Percentiles rank a stretch among this genome's conserved stretches.
These are phyloP conservation scores for Drosophila ficusphila DNA, from an alignment of 1,140 invertebrate genomes.

Conservation along the genomic window DNA sequence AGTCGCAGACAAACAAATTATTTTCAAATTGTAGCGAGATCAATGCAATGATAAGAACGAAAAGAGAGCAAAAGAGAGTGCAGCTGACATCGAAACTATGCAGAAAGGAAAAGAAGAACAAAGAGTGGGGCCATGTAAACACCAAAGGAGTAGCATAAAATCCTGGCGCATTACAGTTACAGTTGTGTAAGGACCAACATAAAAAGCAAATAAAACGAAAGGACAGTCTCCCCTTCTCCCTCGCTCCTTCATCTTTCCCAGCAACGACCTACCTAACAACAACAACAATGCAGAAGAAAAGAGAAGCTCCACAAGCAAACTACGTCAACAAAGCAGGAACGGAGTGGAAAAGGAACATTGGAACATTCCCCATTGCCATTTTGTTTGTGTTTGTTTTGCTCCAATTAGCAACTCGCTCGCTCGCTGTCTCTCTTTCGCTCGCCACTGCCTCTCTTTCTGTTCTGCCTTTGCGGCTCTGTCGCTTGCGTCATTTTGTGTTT, in stretches of 20 bases:
- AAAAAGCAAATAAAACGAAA: constrained; percentile 8
- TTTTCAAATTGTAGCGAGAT: constrained; percentile 74
- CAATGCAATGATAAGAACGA: constrained; percentile 60
- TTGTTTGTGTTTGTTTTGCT: constrained; percentile 81
- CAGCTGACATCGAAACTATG: constrained; percentile 44
- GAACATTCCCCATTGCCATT: constrained; percentile 68
- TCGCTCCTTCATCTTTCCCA: neutral
- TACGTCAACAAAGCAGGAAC: constrained; percentile 66
- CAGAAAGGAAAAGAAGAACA: constrained; percentile 1
- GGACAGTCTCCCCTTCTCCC: neutral
- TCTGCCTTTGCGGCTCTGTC: constrained; percentile 53
- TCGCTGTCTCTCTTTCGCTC: constrained; percentile 10
- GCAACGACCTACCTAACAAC: constrained; percentile 67
- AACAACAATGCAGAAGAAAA: constrained; percentile 34
- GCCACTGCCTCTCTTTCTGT: constrained; percentile 8
- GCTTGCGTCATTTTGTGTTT: constrained; percentile 69
- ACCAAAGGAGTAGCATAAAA: constrained; percentile 54
- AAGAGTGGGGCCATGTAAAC: constrained; percentile 4
- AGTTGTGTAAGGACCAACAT: constrained; percentile 73
- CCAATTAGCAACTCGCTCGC: constrained; percentile 68
- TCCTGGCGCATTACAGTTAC: constrained; percentile 74
- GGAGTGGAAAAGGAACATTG: constrained; percentile 54
- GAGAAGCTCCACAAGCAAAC: constrained; percentile 41
- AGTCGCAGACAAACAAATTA: constrained; percentile 68
- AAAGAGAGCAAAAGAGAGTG: constrained; percentile 7